Percentiles rank a stretch among this genome's conserved stretches.
These are phyloP conservation scores for Atlantisia rogersi DNA, from an alignment of 2,113 vertebrate genomes.

Conservation along the genomic window DNA sequence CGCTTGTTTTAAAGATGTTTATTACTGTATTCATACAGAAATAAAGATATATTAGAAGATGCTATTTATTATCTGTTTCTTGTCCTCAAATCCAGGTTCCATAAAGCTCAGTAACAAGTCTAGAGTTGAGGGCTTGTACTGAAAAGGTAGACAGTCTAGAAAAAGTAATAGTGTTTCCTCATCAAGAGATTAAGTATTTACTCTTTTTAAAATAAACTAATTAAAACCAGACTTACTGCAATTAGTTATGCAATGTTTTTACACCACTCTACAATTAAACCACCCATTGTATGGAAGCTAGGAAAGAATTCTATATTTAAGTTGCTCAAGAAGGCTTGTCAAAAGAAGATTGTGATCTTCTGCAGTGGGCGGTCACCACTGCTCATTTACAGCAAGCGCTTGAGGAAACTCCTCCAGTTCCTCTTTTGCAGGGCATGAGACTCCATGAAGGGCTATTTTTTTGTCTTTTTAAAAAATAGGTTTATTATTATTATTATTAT, in stretches of 20 bases:
- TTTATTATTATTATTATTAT: background rate
- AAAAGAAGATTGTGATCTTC: conserved; percentile 43
- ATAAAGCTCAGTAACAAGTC: background rate
- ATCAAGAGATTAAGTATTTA: conserved; percentile 15
- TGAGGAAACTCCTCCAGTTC: conserved; percentile 49
- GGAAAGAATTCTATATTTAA: conserved; percentile 6
- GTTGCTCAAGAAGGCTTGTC: conserved; percentile 39
- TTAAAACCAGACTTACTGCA: conserved; percentile 43
- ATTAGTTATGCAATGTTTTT: conserved; percentile 52
- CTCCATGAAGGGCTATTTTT: background rate
- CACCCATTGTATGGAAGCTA: conserved; percentile 1
- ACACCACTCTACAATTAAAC: conserved; percentile 42
- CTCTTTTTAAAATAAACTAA: conserved; percentile 58
- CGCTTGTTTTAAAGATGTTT: background rate
- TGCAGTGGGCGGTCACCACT: background rate
- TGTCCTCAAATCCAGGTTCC: background rate
- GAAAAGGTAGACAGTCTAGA: background rate
- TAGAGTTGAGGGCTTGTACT: background rate
- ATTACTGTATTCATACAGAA: background rate
- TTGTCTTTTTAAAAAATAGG: background rate
- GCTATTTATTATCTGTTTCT: background rate
- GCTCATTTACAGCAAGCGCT: conserved; percentile 19
- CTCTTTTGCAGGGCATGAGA: background rate
- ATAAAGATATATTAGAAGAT: background rate
- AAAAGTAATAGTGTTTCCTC: background rate